These are phyloP conservation scores for Leptopilina syphax DNA, from an alignment of 2,888 invertebrate genomes.

Conservation along the genomic window DNA sequence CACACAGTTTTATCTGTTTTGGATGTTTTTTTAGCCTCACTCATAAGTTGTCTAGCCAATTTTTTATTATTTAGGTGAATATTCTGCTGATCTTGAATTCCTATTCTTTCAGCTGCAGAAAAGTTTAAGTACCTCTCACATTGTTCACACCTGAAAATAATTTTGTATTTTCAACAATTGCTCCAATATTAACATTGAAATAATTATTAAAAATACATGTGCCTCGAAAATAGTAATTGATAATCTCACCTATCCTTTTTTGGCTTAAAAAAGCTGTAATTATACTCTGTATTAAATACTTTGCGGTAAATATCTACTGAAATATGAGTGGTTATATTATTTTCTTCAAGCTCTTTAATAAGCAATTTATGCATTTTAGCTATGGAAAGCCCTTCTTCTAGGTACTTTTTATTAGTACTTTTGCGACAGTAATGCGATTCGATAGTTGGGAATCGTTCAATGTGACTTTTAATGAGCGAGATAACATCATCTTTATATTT, in stretches of 20 bases:
- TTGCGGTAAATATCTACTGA: slow-evolving; percentile 32
- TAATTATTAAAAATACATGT: too few relatives aligned
- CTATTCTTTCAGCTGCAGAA: slow-evolving; percentile 23
- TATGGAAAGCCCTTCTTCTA: too few relatives aligned
- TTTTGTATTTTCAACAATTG: background rate
- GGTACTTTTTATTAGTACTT: too few relatives aligned
- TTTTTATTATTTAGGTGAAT: slow-evolving; percentile 6
- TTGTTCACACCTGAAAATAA: slow-evolving; percentile 45
- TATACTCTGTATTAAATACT: slow-evolving; percentile 45
- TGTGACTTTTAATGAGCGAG: too few relatives aligned
- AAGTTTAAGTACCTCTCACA: slow-evolving; percentile 43
- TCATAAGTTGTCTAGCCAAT: slow-evolving; percentile 39
- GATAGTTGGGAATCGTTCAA: too few relatives aligned
- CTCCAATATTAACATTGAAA: background rate
- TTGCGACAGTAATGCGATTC: too few relatives aligned
- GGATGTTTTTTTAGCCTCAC: slow-evolving; percentile 42
- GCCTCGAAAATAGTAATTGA: background rate
- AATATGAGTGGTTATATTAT: slow-evolving; percentile 6
- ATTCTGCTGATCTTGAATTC: slow-evolving; percentile 14
- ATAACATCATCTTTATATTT: too few relatives aligned
- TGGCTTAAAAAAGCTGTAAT: slow-evolving; percentile 43
- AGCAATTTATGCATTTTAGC: too few relatives aligned
- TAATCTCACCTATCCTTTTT: slow-evolving; percentile 47
- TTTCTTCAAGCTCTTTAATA: background rate
- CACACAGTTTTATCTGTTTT: slow-evolving; percentile 33